Evolutionary conservation across 1,140 invertebrate species (phyloP).

Genomic region (Adoxophyes honmai): DNA sequence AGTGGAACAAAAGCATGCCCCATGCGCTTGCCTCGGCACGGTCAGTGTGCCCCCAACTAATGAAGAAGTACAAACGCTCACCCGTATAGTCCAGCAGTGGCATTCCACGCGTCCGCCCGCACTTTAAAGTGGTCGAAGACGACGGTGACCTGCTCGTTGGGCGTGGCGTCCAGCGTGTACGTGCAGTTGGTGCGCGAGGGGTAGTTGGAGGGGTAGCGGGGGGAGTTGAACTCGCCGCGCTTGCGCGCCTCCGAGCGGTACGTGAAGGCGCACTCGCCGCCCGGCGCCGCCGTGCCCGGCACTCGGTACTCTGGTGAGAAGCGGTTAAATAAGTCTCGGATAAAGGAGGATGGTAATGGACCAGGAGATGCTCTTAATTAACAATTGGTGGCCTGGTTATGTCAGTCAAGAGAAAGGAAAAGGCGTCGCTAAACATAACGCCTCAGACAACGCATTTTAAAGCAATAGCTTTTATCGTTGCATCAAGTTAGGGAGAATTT

Average conservation of each 20-base stretch:
- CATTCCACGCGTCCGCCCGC: conserved; percentile 77
- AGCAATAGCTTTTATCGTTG: no score
- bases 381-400: no score
- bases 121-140: conserved; percentile 97
- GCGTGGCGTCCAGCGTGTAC: conserved; percentile 90
- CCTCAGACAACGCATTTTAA: no score
- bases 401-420: no score
- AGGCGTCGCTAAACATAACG: no score
- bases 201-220: conserved; percentile 96
- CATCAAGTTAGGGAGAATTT: no score
- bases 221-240: conserved; percentile 95
- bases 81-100: conserved; percentile 80
- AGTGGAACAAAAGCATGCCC: no score
- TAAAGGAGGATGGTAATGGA: no score
- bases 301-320: conserved; percentile 89
- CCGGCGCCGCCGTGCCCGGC: conserved; percentile 94
- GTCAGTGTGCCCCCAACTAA: no score
- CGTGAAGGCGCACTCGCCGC: conserved; percentile 93
- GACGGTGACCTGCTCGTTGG: conserved; percentile 93
- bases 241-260: conserved; percentile 92
- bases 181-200: conserved; percentile 95
- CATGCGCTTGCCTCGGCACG: no score
- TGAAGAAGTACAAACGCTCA: conserved; percentile 41
- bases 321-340: not conserved
- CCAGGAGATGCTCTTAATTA: no score